phyloP scores from a whole-genome alignment of 2,113 vertebrate species.

The Hippocampus barbouri region DNA sequence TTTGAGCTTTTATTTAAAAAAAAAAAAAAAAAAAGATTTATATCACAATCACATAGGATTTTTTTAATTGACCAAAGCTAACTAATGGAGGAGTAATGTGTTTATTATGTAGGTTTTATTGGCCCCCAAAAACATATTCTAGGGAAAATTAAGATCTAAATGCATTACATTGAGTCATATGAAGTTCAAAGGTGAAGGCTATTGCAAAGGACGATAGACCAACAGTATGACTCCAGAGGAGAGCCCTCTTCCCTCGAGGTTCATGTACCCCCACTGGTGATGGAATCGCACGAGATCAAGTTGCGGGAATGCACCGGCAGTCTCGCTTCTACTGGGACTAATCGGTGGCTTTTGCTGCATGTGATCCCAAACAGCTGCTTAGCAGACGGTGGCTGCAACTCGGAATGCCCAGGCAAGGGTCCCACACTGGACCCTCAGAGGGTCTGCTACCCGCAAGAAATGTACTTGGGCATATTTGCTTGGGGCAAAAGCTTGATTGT shows the following conservation, averaged over 20 bases:
- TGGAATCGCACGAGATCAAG: conserved; percentile 64
- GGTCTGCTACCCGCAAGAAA: conserved; percentile 47
- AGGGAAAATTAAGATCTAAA: background rate
- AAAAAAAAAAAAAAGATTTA: background rate
- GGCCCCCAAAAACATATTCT: background rate
- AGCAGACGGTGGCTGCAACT: conserved; percentile 44
- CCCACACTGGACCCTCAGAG: conserved; percentile 41
- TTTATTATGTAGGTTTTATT: background rate
- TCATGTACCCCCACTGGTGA: conserved; percentile 43
- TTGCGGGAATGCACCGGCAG: conserved; percentile 63
- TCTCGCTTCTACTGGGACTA: conserved; percentile 64
- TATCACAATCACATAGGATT: background rate
- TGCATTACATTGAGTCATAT: background rate
- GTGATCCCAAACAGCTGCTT: conserved; percentile 67
- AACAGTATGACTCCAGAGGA: conserved; percentile 54
- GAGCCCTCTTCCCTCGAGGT: conserved; percentile 38
- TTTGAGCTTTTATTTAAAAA: too few relatives aligned
- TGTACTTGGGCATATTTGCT: conserved; percentile 37
- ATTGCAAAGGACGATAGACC: conserved; percentile 41
- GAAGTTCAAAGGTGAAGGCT: conserved; percentile 8
- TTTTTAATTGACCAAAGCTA: too few relatives aligned
- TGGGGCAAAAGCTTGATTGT: background rate
- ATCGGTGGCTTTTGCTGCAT: conserved; percentile 59
- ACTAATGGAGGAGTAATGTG: background rate
- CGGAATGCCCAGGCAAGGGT: conserved; percentile 35